A percentile compares a stretch with the other conserved stretches of the same genome.
These are phyloP conservation scores for Beris morrisii DNA, from an alignment of 2,888 invertebrate genomes.

Conservation along the genomic window DNA sequence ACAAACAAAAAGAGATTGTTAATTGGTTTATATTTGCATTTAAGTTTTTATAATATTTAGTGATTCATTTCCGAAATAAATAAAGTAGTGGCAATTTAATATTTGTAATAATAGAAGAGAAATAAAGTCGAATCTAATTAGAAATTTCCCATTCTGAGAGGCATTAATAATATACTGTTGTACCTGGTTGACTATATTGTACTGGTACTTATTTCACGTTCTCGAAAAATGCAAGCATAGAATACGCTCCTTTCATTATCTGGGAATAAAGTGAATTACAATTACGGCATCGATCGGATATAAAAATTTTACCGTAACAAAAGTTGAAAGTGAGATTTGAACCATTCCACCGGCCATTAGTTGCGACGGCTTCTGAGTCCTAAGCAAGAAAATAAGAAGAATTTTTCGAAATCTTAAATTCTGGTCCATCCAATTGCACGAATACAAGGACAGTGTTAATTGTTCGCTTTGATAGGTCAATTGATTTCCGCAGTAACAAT, in stretches of 20 bases:
- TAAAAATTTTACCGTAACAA: neutral
- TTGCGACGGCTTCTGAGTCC: conserved; percentile 2
- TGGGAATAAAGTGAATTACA: neutral
- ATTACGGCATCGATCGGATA: neutral
- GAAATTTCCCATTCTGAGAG: too few relatives aligned
- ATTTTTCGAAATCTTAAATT: conserved; percentile 16
- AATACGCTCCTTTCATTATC: conserved; percentile 15
- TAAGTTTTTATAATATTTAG: too few relatives aligned
- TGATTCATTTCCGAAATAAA: too few relatives aligned
- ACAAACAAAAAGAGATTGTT: too few relatives aligned
- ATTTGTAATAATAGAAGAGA: too few relatives aligned
- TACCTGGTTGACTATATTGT: too few relatives aligned
- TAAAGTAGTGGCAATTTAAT: too few relatives aligned
- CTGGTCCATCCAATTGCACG: conserved; percentile 25
- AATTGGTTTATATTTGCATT: too few relatives aligned
- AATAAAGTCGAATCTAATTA: too few relatives aligned
- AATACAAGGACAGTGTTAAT: conserved; percentile 12
- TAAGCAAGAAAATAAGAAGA: conserved; percentile 15
- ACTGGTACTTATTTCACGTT: neutral
- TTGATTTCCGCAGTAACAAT: conserved; percentile 14
- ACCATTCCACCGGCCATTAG: conserved; percentile 13
- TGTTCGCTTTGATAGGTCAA: neutral
- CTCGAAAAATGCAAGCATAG: conserved; percentile 16
- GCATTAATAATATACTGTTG: too few relatives aligned
- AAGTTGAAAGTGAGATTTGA: too few relatives aligned